Conservation (phyloP, 2,113 vertebrate species). For the Scophthalmus maximus region DNA sequence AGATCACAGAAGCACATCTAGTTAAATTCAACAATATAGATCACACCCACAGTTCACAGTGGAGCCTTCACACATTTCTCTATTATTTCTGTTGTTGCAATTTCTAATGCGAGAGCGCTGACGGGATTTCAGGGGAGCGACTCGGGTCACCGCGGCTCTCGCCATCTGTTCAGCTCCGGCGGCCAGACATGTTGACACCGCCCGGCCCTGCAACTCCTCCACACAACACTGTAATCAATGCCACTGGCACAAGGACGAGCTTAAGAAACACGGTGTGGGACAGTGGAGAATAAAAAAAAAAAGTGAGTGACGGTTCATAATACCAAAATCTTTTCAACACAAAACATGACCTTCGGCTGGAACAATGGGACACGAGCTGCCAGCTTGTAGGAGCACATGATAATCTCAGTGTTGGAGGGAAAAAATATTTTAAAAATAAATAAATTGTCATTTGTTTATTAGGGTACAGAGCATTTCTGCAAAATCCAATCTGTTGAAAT, state of each 20-base stretch:
- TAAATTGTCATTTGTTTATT: too few species aligned
- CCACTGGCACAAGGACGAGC: constrained; percentile 17
- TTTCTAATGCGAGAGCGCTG: constrained; percentile 15
- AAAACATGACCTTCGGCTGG: constrained; percentile 37
- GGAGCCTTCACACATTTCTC: not conserved
- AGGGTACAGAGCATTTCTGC: too few species aligned
- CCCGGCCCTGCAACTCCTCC: constrained; percentile 14
- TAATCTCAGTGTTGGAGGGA: constrained; percentile 1
- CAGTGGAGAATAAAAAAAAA: not conserved
- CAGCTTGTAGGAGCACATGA: constrained; percentile 16
- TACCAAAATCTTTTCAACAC: constrained; percentile 6
- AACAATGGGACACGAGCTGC: constrained; percentile 12
- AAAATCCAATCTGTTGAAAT: not conserved
- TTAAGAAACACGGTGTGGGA: constrained; percentile 1
- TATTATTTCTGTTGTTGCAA: constrained; percentile 10
- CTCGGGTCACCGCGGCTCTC: constrained; percentile 16
- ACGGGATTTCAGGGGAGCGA: constrained; percentile 33
- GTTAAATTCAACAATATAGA: constrained; percentile 6
- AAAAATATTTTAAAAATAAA: not conserved
- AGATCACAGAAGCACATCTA: not conserved
- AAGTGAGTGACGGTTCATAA: not conserved
- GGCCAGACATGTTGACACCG: constrained; percentile 39
- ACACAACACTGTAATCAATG: constrained; percentile 34
- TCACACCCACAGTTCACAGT: not conserved
- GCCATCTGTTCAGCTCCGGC: constrained; percentile 65